Percentiles rank a stretch among this genome's conserved stretches.
These are phyloP conservation scores for Chionis minor DNA, from an alignment of 2,113 vertebrate species.

Conservation along the genomic window DNA sequence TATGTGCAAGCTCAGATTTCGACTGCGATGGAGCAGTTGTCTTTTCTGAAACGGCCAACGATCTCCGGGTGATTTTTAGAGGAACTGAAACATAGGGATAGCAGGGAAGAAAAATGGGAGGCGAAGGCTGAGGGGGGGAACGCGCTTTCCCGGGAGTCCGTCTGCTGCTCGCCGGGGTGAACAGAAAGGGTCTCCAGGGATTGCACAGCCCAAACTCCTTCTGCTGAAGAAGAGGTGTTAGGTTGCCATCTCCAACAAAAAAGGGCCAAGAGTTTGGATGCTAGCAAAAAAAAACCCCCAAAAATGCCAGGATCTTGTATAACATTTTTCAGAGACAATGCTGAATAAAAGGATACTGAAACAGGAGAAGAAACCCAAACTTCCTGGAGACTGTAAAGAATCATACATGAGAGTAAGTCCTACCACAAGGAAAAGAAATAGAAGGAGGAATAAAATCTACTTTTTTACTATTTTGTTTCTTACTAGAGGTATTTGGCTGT, in stretches of 20 bases:
- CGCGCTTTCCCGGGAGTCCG: fast-evolving
- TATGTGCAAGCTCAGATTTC: conserved; percentile 51
- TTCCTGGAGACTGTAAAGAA: not conserved
- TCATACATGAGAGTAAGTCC: not conserved
- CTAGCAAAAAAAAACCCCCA: not conserved
- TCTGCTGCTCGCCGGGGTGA: not conserved
- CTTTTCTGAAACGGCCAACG: conserved; percentile 21
- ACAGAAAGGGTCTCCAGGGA: not conserved
- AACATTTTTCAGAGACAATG: not conserved
- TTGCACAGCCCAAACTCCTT: not conserved
- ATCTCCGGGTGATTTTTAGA: not conserved
- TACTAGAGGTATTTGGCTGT: conserved; percentile 13
- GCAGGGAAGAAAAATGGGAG: conserved; percentile 2
- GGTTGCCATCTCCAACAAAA: not conserved
- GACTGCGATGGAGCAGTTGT: conserved; percentile 34
- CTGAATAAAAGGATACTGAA: conserved; percentile 11
- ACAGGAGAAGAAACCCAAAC: not conserved
- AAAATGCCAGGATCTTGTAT: not conserved
- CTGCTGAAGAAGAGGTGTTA: not conserved
- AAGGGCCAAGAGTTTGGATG: not conserved
- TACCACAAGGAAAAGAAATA: conserved; percentile 38
- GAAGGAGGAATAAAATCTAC: not conserved
- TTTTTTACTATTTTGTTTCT: not conserved
- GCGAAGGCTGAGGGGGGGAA: not conserved
- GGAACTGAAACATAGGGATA: not conserved